These are phyloP conservation scores for Phrynocephalus versicolor DNA, from an alignment of 2,113 vertebrate genomes.

Conservation along the genomic window DNA sequence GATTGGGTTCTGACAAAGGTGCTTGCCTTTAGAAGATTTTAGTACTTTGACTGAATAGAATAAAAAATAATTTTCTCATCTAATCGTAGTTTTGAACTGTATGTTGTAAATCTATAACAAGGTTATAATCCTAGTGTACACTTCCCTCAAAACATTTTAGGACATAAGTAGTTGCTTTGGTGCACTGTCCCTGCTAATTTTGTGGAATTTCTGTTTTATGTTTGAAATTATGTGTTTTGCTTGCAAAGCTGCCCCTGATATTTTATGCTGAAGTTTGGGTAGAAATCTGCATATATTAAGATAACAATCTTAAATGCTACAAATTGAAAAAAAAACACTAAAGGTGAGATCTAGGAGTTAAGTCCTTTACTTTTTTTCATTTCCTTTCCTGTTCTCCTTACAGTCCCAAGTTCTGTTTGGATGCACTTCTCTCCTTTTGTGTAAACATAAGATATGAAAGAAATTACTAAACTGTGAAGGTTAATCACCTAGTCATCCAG, in stretches of 20 bases:
- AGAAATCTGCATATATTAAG: accelerated
- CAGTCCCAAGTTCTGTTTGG: constrained; percentile 11
- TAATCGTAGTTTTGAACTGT: background rate
- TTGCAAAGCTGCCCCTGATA: background rate
- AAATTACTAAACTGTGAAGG: background rate
- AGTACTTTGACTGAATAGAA: background rate
- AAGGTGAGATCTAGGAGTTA: background rate
- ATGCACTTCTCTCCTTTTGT: constrained; percentile 36
- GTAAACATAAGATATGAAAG: constrained; percentile 44
- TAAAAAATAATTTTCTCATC: background rate
- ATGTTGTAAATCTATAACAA: background rate
- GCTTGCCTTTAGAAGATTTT: background rate
- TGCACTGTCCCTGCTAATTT: background rate
- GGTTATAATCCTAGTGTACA: background rate
- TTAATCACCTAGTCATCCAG: constrained; percentile 38
- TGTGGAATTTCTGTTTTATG: constrained; percentile 1
- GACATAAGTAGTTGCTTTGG: background rate
- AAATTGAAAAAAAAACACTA: constrained; percentile 51
- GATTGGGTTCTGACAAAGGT: background rate
- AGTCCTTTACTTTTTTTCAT: background rate
- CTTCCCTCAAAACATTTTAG: background rate
- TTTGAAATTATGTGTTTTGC: constrained; percentile 9
- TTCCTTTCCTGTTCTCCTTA: background rate
- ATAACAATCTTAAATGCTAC: constrained; percentile 27
- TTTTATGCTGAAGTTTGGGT: constrained; percentile 9